Evolutionary conservation across 1,140 invertebrate species (phyloP).

Genomic region (Schlechtendalia chinensis): DNA sequence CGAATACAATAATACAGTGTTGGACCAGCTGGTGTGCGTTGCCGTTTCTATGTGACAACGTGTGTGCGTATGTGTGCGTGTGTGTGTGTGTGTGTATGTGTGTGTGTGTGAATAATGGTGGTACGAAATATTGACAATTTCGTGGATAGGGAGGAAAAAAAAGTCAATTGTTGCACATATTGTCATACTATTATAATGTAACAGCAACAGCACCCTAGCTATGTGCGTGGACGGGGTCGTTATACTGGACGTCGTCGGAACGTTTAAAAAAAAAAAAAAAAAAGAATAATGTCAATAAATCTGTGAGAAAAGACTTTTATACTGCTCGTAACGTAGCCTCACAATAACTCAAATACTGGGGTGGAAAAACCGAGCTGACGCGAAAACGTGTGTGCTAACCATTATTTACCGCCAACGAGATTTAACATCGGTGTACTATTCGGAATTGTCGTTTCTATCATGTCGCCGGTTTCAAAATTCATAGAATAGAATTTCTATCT

Average conservation of each 20-base stretch:
- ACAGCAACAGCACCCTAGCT: background rate
- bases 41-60: background rate
- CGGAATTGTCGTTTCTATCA: no score
- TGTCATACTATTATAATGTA: background rate
- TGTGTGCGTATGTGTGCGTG: background rate
- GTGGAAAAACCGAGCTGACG: no score
- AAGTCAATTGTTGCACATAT: slow-evolving; percentile 29
- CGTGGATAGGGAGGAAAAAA: background rate
- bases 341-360: no score
- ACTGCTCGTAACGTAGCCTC: background rate
- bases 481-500: no score
- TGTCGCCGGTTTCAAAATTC: no score
- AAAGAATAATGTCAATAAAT: slow-evolving; percentile 27
- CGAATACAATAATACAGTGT: background rate
- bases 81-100: background rate
- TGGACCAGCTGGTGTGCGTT: slow-evolving; percentile 16
- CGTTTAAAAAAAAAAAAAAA: slow-evolving; percentile 11
- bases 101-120: background rate
- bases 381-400: no score
- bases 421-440: no score
- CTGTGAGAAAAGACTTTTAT: background rate
- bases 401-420: no score
- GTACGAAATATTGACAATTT: slow-evolving; percentile 11
- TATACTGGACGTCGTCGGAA: background rate
- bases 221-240: background rate